phyloP scores from a whole-genome alignment of 2,888 invertebrate genomes.

The Selenia dentaria region DNA sequence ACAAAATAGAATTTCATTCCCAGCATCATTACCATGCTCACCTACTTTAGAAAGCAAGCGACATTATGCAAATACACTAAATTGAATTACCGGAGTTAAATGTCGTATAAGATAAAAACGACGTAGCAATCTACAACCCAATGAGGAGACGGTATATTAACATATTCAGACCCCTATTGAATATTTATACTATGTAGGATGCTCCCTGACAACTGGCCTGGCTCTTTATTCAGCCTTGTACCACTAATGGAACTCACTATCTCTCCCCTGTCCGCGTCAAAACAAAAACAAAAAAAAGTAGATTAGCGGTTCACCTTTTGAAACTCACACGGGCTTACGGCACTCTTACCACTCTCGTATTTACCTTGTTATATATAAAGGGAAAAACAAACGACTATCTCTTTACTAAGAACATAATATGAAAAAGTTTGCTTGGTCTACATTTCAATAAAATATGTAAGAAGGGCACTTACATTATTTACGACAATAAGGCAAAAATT shows the following conservation, averaged over 20 bases:
- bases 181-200: conserved; percentile 71
- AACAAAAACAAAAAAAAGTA: conserved; percentile 59
- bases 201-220: conserved; percentile 52
- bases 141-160: conserved; percentile 80
- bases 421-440: too few relatives aligned
- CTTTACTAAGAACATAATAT: too few relatives aligned
- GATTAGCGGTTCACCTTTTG: conserved; percentile 25
- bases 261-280: conserved; percentile 61
- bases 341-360: not conserved
- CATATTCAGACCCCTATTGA: conserved; percentile 82
- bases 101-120: conserved; percentile 85
- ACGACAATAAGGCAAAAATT: too few relatives aligned
- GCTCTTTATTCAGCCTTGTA: conserved; percentile 72
- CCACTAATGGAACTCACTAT: conserved; percentile 73
- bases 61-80: conserved; percentile 83
- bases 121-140: conserved; percentile 82
- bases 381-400: not conserved
- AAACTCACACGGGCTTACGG: conserved; percentile 5
- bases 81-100: conserved; percentile 85
- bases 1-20: conserved; percentile 40
- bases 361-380: not conserved
- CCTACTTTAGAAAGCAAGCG: conserved; percentile 74
- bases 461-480: too few relatives aligned
- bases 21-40: conserved; percentile 74
- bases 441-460: too few relatives aligned